These are phyloP conservation scores for Rapana venosa DNA, from an alignment of 2,888 invertebrate species.

Conservation along the genomic window DNA sequence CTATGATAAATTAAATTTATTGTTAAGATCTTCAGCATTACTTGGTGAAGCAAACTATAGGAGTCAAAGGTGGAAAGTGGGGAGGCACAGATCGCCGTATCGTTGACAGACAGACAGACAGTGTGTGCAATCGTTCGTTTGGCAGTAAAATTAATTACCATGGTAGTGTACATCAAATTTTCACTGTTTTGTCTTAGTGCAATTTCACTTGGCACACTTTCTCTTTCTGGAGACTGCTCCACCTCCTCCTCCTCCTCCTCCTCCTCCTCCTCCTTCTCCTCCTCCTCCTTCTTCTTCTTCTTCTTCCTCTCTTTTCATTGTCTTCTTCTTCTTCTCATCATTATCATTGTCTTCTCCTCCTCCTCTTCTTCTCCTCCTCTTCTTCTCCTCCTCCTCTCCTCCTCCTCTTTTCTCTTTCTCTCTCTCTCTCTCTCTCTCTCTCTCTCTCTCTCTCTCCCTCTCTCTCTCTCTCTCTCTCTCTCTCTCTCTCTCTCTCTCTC, in stretches of 20 bases:
- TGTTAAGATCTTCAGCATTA: too few relatives aligned
- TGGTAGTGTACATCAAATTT: too few relatives aligned
- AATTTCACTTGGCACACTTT: too few relatives aligned
- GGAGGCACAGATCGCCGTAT: too few relatives aligned
- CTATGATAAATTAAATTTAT: too few relatives aligned
- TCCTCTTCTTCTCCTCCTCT: not conserved
- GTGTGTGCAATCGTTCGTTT: too few relatives aligned
- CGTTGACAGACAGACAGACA: too few relatives aligned
- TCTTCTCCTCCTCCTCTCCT: not conserved
- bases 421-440: conserved; percentile 15
- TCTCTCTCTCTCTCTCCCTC: not conserved
- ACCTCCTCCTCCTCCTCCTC: not conserved
- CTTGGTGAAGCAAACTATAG: too few relatives aligned
- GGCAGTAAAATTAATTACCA: too few relatives aligned
- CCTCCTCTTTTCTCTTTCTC: not conserved
- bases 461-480: conserved; percentile 7
- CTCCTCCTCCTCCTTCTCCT: not conserved
- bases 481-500: not conserved
- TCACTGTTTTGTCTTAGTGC: too few relatives aligned
- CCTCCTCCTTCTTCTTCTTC: not conserved
- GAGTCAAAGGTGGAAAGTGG: too few relatives aligned
- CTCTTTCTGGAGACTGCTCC: too few relatives aligned
- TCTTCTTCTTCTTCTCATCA: not conserved
- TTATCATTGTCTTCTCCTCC: not conserved
- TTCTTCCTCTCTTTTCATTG: not conserved